phyloP scores from a whole-genome alignment of 1,140 invertebrate species.

The Leptinotarsa texana region DNA sequence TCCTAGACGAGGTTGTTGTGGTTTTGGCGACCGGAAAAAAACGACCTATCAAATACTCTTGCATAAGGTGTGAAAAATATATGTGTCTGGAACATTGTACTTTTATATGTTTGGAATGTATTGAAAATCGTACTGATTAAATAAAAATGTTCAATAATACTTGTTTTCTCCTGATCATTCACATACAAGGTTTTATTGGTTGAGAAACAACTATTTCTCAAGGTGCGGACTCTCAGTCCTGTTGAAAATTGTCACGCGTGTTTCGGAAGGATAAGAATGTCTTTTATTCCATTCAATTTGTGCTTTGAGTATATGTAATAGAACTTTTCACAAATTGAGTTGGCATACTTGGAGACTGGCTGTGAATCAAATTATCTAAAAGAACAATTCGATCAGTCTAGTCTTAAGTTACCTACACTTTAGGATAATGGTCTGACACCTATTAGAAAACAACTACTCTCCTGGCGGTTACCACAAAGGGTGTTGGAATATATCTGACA shows the following conservation, averaged over 20 bases:
- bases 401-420: too few species aligned
- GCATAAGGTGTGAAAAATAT: slow-evolving; percentile 4
- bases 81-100: slow-evolving; percentile 2
- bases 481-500: too few species aligned
- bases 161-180: not conserved
- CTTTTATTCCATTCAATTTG: too few species aligned
- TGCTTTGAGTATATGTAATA: too few species aligned
- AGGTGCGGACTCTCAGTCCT: not conserved
- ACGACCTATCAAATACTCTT: not conserved
- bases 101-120: slow-evolving; percentile 1
- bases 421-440: too few species aligned
- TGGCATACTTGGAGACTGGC: too few species aligned
- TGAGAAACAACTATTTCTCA: not conserved
- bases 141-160: not conserved
- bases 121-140: not conserved
- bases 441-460: too few species aligned
- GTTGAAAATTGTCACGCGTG: not conserved
- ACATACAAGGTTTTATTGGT: slow-evolving; percentile 1
- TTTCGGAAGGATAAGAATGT: not conserved
- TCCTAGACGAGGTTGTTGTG: not conserved
- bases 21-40: not conserved
- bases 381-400: too few species aligned
- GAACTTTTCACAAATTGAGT: too few species aligned
- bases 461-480: too few species aligned
- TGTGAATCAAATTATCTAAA: too few species aligned